Evolutionary conservation across 1,140 invertebrate genomes (phyloP).

Genomic region (Cydia amplana): DNA sequence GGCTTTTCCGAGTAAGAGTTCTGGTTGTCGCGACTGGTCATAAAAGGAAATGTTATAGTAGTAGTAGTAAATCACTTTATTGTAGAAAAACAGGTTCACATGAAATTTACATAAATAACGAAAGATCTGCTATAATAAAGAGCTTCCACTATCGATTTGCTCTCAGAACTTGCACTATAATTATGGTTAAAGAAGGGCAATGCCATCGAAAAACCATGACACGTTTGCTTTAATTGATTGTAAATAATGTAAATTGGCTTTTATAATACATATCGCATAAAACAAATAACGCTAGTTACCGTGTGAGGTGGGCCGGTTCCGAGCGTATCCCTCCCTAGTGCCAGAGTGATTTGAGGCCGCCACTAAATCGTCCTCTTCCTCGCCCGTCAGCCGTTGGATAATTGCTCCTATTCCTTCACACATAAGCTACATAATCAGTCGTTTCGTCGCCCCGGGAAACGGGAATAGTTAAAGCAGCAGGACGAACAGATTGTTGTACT

Average conservation of each 20-base stretch:
- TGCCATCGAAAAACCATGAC: too few species aligned
- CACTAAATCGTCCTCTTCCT: constrained; percentile 76
- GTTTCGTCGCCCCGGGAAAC: constrained; percentile 54
- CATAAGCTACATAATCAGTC: constrained; percentile 60
- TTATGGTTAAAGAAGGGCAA: too few species aligned
- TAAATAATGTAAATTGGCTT: not conserved
- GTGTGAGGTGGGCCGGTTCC: constrained; percentile 58
- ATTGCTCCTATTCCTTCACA: constrained; percentile 60
- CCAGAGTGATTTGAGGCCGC: constrained; percentile 74
- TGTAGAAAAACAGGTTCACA: too few species aligned
- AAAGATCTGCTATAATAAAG: too few species aligned
- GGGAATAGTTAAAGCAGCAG: constrained; percentile 53
- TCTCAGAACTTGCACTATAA: too few species aligned
- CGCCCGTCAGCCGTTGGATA: constrained; percentile 52
- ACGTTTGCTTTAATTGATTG: too few species aligned
- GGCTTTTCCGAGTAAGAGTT: too few species aligned
- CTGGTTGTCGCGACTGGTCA: too few species aligned
- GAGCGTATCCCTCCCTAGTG: constrained; percentile 68
- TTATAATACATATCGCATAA: constrained; percentile 43
- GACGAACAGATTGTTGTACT: constrained; percentile 54
- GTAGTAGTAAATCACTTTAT: too few species aligned
- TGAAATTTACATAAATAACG: too few species aligned
- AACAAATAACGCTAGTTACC: constrained; percentile 50
- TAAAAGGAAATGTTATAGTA: not conserved
- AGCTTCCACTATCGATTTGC: too few species aligned